A percentile compares a stretch with the other conserved stretches of the same genome.
Evolutionary conservation across 2,797 vertebrate genomes (phyloP).

Genomic region (Sorex maritimensis): DNA sequence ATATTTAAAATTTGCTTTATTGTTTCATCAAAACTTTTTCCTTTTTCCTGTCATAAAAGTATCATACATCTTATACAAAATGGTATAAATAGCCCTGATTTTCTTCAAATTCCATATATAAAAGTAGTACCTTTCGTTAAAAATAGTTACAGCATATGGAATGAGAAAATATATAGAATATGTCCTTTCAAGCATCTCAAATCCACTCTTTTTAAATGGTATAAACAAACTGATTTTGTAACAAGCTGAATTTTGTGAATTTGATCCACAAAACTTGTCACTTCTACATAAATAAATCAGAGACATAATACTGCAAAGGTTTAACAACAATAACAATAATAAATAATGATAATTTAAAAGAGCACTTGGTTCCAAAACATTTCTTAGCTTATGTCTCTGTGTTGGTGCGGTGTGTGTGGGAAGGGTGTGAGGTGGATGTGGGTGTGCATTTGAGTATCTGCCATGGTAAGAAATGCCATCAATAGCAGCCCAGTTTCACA

Average conservation of each 20-base stretch:
- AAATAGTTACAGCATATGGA: slow-evolving; percentile 87
- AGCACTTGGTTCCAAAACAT: slow-evolving; percentile 73
- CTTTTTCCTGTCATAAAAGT: slow-evolving; percentile 90
- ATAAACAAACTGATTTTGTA: slow-evolving; percentile 89
- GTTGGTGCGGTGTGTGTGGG: slow-evolving; percentile 69
- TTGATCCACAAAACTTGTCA: slow-evolving; percentile 84
- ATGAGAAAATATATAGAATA: slow-evolving; percentile 89
- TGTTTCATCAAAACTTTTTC: slow-evolving; percentile 88
- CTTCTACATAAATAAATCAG: slow-evolving; percentile 85
- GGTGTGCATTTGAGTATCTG: slow-evolving; percentile 83
- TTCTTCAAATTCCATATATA: slow-evolving; percentile 90
- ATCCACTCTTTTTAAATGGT: slow-evolving; percentile 86
- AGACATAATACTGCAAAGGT: slow-evolving; percentile 86
- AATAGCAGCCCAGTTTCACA: slow-evolving; percentile 92
- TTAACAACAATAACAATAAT: slow-evolving; percentile 51
- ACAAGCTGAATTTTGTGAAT: slow-evolving; percentile 82
- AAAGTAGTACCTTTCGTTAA: slow-evolving; percentile 89
- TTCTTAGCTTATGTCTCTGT: slow-evolving; percentile 67
- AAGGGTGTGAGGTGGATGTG: slow-evolving; percentile 85
- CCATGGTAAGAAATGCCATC: slow-evolving; percentile 88
- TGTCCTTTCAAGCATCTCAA: slow-evolving; percentile 85
- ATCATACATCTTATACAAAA: slow-evolving; percentile 91
- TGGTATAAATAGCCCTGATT: slow-evolving; percentile 90
- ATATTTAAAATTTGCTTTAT: slow-evolving; percentile 91
- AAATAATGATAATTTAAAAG: slow-evolving; percentile 68